Evolutionary conservation across 2,113 vertebrate species (phyloP), one percentile per base, ranked within the genome.

Genomic region (Caretta caretta): DNA sequence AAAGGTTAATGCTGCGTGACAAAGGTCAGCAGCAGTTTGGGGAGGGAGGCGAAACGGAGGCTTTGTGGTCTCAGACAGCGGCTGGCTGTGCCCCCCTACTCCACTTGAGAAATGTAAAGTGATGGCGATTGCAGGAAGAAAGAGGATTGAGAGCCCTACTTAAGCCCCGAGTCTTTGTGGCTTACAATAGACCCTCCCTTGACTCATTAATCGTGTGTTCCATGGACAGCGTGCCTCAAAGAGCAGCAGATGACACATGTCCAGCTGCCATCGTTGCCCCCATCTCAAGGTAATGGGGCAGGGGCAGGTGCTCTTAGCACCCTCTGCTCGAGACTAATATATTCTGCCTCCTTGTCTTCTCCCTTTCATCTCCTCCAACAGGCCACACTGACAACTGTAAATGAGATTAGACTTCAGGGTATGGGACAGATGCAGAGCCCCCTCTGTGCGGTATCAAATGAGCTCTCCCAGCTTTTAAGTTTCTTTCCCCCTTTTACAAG

Each of bases 41-140:
- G 90, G 87, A 94, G 42, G 89, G 69, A 97, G 86, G 94, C 98
- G 92, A 95, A 97, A 98, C 90, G 96, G 89, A 96, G 96, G 94
- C 97, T 97, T 97, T 98, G 98, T 97, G 97, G 90, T 65, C 90
- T 83, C 90, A 96, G 97, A 97, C 96, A 93, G 92, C 35, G 91
- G 93, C 93, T 94, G 85, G 4, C 46, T 89, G 24, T 0, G 1
- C 53, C 88, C 78, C 88, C 85, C 86, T 92, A 80, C 0, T 0
- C 86, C 91, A 97, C 97, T 97, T 95, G 98, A 95, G 94, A 98
- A 98, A 98, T 96, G 98, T 94, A 98, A 98, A 98, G 96, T 83
- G 87, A 95, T 92, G 96, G 96, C 5, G 46, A 11, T 87, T 86
- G 85, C 95, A 97, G 93, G 96, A 94, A 93, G 92, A 88, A 93